Evolutionary conservation across 2,113 vertebrate species (phyloP).

Genomic region (Andinoacara biseriatus): DNA sequence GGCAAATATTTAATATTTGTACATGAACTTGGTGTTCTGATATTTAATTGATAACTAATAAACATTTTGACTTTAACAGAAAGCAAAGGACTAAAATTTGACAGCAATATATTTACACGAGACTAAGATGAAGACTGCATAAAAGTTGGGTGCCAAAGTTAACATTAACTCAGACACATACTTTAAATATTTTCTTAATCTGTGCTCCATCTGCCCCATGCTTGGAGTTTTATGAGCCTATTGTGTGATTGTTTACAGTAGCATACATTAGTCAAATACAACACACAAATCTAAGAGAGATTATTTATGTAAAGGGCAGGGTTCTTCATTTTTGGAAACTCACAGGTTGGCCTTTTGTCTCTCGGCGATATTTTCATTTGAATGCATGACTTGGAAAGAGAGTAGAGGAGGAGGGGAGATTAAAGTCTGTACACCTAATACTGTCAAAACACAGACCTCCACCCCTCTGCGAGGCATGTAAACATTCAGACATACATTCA

Average conservation of each 20-base stretch:
- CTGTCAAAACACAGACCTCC: conserved; percentile 75
- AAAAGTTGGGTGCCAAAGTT: background rate
- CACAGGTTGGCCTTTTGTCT: conserved; percentile 49
- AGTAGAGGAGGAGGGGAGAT: conserved; percentile 47
- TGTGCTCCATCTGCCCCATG: conserved; percentile 6
- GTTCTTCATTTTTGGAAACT: conserved; percentile 48
- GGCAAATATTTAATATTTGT: background rate
- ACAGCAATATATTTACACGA: background rate
- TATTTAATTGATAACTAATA: background rate
- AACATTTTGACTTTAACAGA: background rate
- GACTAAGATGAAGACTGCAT: background rate
- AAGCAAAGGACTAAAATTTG: background rate
- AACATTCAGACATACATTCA: conserved; percentile 61
- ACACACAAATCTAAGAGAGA: conserved; percentile 54
- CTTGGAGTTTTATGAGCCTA: conserved; percentile 28
- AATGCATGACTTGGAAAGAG: conserved; percentile 43
- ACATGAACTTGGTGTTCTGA: background rate
- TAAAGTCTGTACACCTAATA: conserved; percentile 74
- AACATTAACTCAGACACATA: conserved; percentile 6
- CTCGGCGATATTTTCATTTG: conserved; percentile 49
- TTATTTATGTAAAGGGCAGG: conserved; percentile 70
- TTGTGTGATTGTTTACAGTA: conserved; percentile 61
- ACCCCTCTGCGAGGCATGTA: conserved; percentile 56
- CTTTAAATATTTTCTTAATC: conserved; percentile 22
- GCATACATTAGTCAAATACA: conserved; percentile 70